Percentiles rank a stretch among this genome's conserved stretches.
These are phyloP conservation scores for Tetheella fluctuosa DNA, from an alignment of 2,888 invertebrate species.

Conservation along the genomic window DNA sequence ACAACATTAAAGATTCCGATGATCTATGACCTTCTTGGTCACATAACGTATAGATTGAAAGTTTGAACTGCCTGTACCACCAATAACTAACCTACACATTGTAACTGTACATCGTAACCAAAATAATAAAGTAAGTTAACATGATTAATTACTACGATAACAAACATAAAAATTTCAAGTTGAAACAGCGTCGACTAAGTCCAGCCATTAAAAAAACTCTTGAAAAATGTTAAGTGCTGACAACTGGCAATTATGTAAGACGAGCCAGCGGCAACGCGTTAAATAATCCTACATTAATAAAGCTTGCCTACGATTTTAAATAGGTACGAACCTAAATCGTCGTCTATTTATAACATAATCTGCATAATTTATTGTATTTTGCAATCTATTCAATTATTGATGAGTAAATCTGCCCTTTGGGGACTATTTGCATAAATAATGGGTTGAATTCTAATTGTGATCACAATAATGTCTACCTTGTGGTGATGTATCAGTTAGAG, in stretches of 20 bases:
- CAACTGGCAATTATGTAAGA: slow-evolving; percentile 3
- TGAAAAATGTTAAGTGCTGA: slow-evolving; percentile 9
- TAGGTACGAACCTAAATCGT: background rate
- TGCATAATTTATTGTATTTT: slow-evolving; percentile 24
- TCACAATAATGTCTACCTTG: slow-evolving; percentile 13
- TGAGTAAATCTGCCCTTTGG: slow-evolving; percentile 33
- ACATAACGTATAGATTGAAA: background rate
- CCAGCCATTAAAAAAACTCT: background rate
- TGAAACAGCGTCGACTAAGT: background rate
- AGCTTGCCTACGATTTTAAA: slow-evolving; percentile 10
- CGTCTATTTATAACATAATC: slow-evolving; percentile 24
- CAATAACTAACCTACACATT: too few relatives aligned
- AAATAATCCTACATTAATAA: slow-evolving; percentile 10
- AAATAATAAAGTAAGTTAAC: too few relatives aligned
- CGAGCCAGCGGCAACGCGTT: slow-evolving; percentile 1
- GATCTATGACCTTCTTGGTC: too few relatives aligned
- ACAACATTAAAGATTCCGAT: too few relatives aligned
- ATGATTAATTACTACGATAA: background rate
- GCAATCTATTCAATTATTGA: slow-evolving; percentile 37
- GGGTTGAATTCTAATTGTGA: slow-evolving; percentile 15
- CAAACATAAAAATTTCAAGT: background rate
- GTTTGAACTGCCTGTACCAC: background rate
- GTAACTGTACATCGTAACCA: too few relatives aligned
- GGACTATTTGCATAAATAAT: slow-evolving; percentile 40
- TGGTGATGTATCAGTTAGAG: background rate